Conservation (phyloP, 2,113 vertebrate genomes). For the Lepus timidus region DNA sequence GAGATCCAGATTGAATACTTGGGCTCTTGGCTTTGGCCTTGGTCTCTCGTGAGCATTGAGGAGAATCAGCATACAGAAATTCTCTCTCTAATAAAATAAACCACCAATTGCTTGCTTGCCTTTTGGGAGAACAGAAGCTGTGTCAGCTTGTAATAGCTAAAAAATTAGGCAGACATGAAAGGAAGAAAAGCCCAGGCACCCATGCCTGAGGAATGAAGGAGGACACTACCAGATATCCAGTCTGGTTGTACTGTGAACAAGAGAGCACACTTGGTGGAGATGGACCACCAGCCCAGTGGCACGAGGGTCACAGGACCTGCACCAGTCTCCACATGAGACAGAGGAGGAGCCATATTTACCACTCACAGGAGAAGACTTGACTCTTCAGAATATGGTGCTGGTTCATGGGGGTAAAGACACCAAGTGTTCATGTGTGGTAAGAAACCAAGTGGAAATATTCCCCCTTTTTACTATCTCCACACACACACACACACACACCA, state of each 20-base stretch:
- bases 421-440: neutral
- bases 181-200: neutral
- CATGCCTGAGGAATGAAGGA: neutral
- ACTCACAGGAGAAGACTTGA: neutral
- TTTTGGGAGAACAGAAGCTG: neutral
- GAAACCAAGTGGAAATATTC: neutral
- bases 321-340: neutral
- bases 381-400: neutral
- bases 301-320: neutral
- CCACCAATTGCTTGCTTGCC: neutral
- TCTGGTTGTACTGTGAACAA: neutral
- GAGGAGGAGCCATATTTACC: neutral
- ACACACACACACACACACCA: too few relatives aligned
- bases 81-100: too few relatives aligned
- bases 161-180: neutral
- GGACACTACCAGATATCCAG: neutral
- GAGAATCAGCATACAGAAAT: too few relatives aligned
- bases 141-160: neutral
- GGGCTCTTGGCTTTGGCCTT: too few relatives aligned
- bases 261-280: neutral
- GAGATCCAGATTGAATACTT: too few relatives aligned
- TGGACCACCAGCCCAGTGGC: neutral
- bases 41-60: too few relatives aligned
- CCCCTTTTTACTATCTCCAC: neutral
- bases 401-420: too few relatives aligned